phyloP scores from a whole-genome alignment of 2,113 vertebrate genomes.

The Xenus cinereus region DNA sequence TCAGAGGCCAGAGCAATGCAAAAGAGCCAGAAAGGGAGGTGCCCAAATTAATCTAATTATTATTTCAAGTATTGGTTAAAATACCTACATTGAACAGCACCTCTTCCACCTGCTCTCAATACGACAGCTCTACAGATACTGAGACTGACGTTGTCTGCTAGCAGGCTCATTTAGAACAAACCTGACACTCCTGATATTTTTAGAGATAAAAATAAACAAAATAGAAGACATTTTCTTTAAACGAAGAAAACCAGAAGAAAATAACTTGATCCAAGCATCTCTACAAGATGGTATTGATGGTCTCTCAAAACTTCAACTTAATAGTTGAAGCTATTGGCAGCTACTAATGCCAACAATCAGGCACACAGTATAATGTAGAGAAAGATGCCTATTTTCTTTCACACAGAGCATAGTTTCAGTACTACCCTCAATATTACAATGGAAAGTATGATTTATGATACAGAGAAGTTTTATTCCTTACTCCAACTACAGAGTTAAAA shows the following conservation, averaged over 20 bases:
- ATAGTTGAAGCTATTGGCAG: no score
- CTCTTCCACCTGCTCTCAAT: not conserved
- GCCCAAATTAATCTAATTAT: not conserved
- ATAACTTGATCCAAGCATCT: not conserved
- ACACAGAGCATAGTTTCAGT: not conserved
- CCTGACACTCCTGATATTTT: not conserved
- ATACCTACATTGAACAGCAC: not conserved
- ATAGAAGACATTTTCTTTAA: not conserved
- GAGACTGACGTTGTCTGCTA: not conserved
- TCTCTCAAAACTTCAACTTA: not conserved
- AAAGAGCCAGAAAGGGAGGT: not conserved
- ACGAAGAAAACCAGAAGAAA: not conserved
- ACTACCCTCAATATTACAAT: not conserved
- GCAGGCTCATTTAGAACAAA: not conserved
- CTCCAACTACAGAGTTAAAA: not conserved
- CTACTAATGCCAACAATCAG: not conserved
- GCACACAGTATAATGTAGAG: not conserved
- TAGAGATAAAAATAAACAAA: not conserved
- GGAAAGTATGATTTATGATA: not conserved
- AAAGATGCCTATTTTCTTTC: not conserved
- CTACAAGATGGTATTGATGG: not conserved
- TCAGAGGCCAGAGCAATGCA: not conserved
- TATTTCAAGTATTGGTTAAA: not conserved
- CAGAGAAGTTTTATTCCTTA: not conserved
- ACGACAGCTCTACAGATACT: not conserved